Conservation (phyloP, 2,888 invertebrate genomes). For the Zonitis immaculata region DNA sequence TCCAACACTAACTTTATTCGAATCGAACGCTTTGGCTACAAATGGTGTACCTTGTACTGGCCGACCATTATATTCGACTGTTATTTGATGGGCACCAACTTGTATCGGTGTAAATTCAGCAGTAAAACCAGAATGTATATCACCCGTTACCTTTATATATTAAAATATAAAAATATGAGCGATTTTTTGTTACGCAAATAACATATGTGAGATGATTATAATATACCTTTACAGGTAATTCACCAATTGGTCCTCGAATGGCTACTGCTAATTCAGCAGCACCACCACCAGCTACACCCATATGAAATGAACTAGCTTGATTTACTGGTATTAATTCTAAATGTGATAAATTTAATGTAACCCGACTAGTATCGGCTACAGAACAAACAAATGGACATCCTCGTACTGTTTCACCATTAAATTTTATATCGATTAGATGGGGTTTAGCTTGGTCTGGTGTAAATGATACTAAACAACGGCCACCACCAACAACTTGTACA, state of each 20-base stretch:
- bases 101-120: slow-evolving; percentile 88
- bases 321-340: slow-evolving; percentile 84
- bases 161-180: too few species aligned
- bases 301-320: slow-evolving; percentile 72
- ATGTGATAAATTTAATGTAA: slow-evolving; percentile 67
- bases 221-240: slow-evolving; percentile 74
- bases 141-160: slow-evolving; percentile 67
- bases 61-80: slow-evolving; percentile 86
- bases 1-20: slow-evolving; percentile 74
- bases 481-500: slow-evolving; percentile 93
- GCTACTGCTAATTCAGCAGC: slow-evolving; percentile 85
- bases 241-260: slow-evolving; percentile 80
- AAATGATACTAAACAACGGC: slow-evolving; percentile 89
- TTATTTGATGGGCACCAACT: slow-evolving; percentile 90
- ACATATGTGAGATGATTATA: too few species aligned
- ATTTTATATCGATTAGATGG: slow-evolving; percentile 92
- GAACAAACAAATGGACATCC: slow-evolving; percentile 88
- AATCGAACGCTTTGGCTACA: slow-evolving; percentile 89
- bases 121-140: slow-evolving; percentile 80
- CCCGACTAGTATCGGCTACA: slow-evolving; percentile 73
- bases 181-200: too few species aligned
- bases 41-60: slow-evolving; percentile 87
- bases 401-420: slow-evolving; percentile 89
- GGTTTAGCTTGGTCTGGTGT: slow-evolving; percentile 88
- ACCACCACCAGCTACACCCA: slow-evolving; percentile 68